These are phyloP conservation scores for Gryllus bimaculatus DNA, from an alignment of 1,140 invertebrate species.

Conservation along the genomic window DNA sequence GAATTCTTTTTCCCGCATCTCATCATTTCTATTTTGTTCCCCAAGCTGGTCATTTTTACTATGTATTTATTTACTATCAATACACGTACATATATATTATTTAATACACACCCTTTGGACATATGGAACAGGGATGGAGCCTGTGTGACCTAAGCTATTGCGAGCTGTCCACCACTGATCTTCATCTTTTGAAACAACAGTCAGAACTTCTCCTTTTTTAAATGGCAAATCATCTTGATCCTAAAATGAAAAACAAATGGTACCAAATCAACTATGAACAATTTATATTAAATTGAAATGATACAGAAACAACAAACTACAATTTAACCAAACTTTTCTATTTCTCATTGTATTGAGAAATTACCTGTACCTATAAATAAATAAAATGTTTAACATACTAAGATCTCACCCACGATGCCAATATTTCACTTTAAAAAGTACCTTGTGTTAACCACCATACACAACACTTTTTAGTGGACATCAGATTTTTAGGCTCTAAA, in stretches of 20 bases:
- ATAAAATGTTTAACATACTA: too few species aligned
- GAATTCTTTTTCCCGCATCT: too few species aligned
- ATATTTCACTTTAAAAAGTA: too few species aligned
- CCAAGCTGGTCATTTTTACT: too few species aligned
- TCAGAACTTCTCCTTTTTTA: conserved; percentile 85
- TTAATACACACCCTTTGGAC: conserved; percentile 54
- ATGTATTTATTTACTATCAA: neutral
- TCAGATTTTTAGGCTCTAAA: too few species aligned
- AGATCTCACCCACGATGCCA: too few species aligned
- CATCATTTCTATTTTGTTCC: too few species aligned
- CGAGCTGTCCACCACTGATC: conserved; percentile 95
- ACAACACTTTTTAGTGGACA: too few species aligned
- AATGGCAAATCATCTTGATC: conserved; percentile 94
- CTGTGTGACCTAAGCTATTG: conserved; percentile 74
- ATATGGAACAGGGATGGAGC: conserved; percentile 94
- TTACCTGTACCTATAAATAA: too few species aligned
- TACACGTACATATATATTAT: conserved; percentile 21
- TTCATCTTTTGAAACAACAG: conserved; percentile 89
- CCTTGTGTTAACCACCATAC: too few species aligned
- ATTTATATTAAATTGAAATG: neutral
- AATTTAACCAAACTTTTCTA: neutral
- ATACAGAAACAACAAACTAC: neutral
- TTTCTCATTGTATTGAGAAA: too few species aligned
- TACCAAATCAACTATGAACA: neutral
- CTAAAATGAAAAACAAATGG: conserved; percentile 35